Conservation (phyloP, 2,113 vertebrate species). For the Salvelinus namaycush region DNA sequence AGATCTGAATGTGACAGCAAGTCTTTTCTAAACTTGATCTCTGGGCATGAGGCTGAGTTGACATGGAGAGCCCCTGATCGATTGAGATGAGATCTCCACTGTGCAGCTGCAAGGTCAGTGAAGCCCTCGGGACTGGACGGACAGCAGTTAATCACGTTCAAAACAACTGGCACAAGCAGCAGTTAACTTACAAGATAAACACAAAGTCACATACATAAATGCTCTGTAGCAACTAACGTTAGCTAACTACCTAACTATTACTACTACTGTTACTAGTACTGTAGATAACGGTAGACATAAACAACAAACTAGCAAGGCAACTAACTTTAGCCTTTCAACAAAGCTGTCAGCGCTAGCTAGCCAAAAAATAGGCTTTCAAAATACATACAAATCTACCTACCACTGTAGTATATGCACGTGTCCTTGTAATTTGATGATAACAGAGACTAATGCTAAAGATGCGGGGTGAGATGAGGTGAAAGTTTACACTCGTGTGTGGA, state of each 20-base stretch:
- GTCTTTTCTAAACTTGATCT: too few species aligned
- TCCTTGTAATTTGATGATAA: background rate
- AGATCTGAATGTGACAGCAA: too few species aligned
- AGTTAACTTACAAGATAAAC: background rate
- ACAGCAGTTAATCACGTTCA: slow-evolving; percentile 48
- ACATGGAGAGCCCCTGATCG: too few species aligned
- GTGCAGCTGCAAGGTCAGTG: background rate
- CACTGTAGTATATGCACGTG: background rate
- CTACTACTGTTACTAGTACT: too few species aligned
- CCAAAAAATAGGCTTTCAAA: background rate
- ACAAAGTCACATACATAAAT: background rate
- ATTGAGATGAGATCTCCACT: too few species aligned
- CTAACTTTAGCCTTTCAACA: too few species aligned
- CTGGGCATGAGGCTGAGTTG: too few species aligned
- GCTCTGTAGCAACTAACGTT: too few species aligned
- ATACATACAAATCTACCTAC: background rate
- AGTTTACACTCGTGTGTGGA: background rate
- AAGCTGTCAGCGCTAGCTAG: background rate
- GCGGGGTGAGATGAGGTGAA: background rate
- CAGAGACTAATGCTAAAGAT: background rate
- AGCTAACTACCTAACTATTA: too few species aligned
- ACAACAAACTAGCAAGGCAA: too few species aligned
- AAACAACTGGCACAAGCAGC: background rate
- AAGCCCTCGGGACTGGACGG: slow-evolving; percentile 10
- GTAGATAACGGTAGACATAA: too few species aligned